A percentile compares a stretch with the other conserved stretches of the same genome.
These are phyloP conservation scores for Platynereis dumerilii DNA, from an alignment of 2,888 invertebrate species.

Conservation along the genomic window DNA sequence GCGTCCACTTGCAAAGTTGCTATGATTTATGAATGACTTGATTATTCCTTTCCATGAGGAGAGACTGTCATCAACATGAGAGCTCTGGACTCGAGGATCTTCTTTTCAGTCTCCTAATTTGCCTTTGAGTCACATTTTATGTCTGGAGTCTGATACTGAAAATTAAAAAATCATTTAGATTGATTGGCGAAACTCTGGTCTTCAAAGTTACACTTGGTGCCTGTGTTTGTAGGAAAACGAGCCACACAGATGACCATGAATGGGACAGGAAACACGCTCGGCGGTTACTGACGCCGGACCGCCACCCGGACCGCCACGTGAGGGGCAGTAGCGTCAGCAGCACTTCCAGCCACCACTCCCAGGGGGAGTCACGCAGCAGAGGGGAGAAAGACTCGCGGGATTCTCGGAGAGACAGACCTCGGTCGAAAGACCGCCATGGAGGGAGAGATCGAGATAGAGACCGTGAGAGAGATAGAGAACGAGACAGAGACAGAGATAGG, in stretches of 20 bases:
- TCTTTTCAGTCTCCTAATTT: too few species aligned
- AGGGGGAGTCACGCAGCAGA: conserved; percentile 6
- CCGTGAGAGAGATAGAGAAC: conserved; percentile 6
- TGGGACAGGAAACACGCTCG: conserved; percentile 29
- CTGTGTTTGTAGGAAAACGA: conserved; percentile 25
- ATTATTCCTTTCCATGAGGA: too few species aligned
- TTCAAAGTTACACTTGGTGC: too few species aligned
- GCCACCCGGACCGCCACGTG: conserved; percentile 26
- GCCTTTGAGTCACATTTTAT: too few species aligned
- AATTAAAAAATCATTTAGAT: too few species aligned
- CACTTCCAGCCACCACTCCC: conserved; percentile 46
- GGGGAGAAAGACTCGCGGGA: background rate
- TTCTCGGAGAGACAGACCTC: conserved; percentile 1
- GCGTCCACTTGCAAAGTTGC: too few species aligned
- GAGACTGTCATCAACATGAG: too few species aligned
- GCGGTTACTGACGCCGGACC: conserved; percentile 14
- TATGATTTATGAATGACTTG: too few species aligned
- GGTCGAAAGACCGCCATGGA: conserved; percentile 12
- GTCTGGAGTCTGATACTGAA: too few species aligned
- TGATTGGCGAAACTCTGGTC: too few species aligned
- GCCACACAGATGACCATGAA: conserved; percentile 29
- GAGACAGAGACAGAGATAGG: conserved; percentile 3
- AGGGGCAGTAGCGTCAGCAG: conserved; percentile 36
- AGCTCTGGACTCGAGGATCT: too few species aligned
- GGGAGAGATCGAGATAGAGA: conserved; percentile 10